Evolutionary conservation across 1,140 invertebrate genomes (phyloP), one percentile per base, ranked within the genome.

Genomic region (Dryas iulia): DNA sequence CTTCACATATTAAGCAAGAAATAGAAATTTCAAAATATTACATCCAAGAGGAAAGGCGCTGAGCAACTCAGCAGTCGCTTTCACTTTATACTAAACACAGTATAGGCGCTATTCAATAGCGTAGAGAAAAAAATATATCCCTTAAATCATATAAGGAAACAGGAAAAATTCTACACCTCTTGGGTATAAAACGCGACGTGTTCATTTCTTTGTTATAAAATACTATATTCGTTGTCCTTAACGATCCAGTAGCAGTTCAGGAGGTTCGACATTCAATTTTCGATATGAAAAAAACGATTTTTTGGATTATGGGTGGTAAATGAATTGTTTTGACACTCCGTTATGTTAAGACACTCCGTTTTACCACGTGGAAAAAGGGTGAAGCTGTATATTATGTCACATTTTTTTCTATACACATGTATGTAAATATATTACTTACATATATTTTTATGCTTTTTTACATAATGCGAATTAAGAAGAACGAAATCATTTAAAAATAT

Each of bases 131-230:
- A 47, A 47, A 47, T 21, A 10, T 47, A 21, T 47, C 14, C 39
- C 14, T 10, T 21, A 47, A 47, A 47, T 21, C 39, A 47, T 47
- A 21, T 47, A 47, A 47, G 39, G 39, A 47, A 47, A 21, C 39
- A 47, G 39, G 39, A 47, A 47, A 47, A 47, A 39, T 14, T 47
- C 39, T 47, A 47, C 39, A 47, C 18, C 39, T 47, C 39, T 47
- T n/a, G 39, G 39, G 39, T 47, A 47, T 47, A 47, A 47, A 47
- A 1, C 21, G 39, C 39, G 39, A 47, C 18, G 39, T 47, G 39
- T 47, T 47, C 39, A 47, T 47, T 47, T 47, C 39, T 47, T 21
- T 47, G 39, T 47, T 47, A 21, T 47, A 47, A 47, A 47, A 47
- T 47, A 21, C 14, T 47, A 18, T 47, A 47, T 47, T 47, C 35